Base-by-base conservation (phyloP, 2,113 vertebrate species). In the Maccullochella peelii region DNA sequence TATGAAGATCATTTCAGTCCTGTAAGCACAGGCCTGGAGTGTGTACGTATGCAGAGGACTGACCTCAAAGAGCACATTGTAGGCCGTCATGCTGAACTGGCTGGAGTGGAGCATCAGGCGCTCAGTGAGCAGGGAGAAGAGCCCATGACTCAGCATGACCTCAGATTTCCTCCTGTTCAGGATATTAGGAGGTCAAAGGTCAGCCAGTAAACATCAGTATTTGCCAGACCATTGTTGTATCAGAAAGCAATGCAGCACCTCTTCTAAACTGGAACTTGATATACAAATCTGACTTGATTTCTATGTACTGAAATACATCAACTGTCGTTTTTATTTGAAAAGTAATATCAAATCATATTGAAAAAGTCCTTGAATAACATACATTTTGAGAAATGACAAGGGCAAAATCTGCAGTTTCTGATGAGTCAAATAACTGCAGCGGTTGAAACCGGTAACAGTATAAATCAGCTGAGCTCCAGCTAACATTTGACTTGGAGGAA, bases 21-120 rank as follows among this genome's bases (percentile, higher is more conserved):
- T 15, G 27, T 25, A 40, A 54, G 67, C 12, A 33, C 2, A 72
- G 52, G 76, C n/a, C 52, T 30, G 11, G 15, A 57, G 59, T 23
- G 58, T 30, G 6, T 73, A 16, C 6, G 18, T 25, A 6, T 21
- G 66, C 50, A 9, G 57, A 49, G 25, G 27, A 80, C 91, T 54
- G 95, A 99, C 98, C 98, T 99, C 98, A 91, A 98, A 99, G 0
- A 99, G 96, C 79, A 97, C 97, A 73, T 99, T 99, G 92, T 99
- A 99, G 21, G 97, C 98, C 73, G 98, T 99, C 96, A 99, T 96
- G 79, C 96, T 96, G 94, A 99, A 97, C 91, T 97, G 94, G 90
- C 86, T 96, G 82, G 97, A 96, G 88, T 99, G 96, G 86, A 99
- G 97, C 95, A 97, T 96, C 92, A 99, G 95, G 73, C 98, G 97